phyloP scores from a whole-genome alignment of 2,888 invertebrate genomes.

The Noctua fimbriata region DNA sequence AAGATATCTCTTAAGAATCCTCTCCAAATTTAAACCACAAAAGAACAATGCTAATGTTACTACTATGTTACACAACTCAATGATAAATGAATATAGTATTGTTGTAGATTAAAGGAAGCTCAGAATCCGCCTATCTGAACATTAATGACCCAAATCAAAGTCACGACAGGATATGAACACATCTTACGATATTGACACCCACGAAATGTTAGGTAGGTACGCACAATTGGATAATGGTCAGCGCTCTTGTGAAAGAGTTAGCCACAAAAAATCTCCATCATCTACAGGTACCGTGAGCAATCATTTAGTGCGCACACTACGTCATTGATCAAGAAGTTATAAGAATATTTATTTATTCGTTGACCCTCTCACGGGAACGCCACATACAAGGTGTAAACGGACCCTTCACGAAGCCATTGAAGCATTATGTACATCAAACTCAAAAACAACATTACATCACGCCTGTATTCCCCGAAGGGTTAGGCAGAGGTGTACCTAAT shows the following conservation, averaged over 20 bases:
- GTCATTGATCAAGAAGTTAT: background rate
- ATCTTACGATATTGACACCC: conserved; percentile 52
- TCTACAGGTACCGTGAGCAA: background rate
- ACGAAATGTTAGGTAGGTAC: conserved; percentile 30
- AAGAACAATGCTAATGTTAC: background rate
- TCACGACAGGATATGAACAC: conserved; percentile 57
- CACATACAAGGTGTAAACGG: background rate
- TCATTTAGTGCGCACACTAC: background rate
- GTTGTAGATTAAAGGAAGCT: conserved; percentile 23
- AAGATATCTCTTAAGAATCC: background rate
- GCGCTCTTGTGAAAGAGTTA: conserved; percentile 28
- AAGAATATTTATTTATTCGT: background rate
- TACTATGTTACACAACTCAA: background rate
- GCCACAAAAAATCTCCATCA: background rate
- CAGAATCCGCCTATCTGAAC: conserved; percentile 7
- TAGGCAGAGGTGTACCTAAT: too few relatives aligned
- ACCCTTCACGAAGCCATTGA: background rate
- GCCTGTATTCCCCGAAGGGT: too few relatives aligned
- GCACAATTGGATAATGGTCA: conserved; percentile 55
- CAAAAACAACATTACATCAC: background rate
- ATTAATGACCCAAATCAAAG: conserved; percentile 7
- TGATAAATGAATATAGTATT: background rate
- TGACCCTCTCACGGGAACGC: background rate
- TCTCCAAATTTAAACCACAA: background rate
- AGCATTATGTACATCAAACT: background rate